Evolutionary conservation across 2,797 vertebrate species (phyloP).

Genomic region (Micrastur ruficollis): DNA sequence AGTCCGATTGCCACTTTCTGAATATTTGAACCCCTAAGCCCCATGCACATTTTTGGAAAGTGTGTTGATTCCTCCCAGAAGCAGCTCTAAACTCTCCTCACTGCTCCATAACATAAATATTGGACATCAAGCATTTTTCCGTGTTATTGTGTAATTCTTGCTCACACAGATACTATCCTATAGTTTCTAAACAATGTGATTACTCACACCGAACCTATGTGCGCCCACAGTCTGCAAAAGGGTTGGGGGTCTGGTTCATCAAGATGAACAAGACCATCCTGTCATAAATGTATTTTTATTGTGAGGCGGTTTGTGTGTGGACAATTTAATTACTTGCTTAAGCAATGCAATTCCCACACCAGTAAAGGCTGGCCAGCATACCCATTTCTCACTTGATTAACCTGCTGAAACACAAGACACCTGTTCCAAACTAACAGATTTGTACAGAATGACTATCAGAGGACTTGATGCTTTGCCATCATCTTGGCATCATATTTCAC

Average conservation of each 20-base stretch:
- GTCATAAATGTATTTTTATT: slow-evolving; percentile 2
- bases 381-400: slow-evolving; percentile 24
- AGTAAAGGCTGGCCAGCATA: neutral
- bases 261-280: slow-evolving; percentile 3
- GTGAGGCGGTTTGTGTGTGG: slow-evolving; percentile 28
- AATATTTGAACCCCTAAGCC: neutral
- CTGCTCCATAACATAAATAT: neutral
- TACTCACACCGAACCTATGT: neutral
- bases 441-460: slow-evolving; percentile 1
- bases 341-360: slow-evolving; percentile 15
- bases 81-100: neutral
- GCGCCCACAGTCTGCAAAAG: neutral
- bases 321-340: slow-evolving; percentile 42
- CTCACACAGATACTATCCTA: neutral
- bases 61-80: neutral
- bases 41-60: neutral
- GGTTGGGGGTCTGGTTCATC: neutral
- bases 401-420: slow-evolving; percentile 29
- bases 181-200: neutral
- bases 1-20: neutral
- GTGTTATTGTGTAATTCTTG: neutral
- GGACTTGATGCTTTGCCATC: neutral
- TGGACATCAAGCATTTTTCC: neutral
- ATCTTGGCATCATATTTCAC: neutral
- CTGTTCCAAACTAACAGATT: slow-evolving; percentile 8